phyloP scores from a whole-genome alignment of 2,888 invertebrate species.

The Alitta virens region DNA sequence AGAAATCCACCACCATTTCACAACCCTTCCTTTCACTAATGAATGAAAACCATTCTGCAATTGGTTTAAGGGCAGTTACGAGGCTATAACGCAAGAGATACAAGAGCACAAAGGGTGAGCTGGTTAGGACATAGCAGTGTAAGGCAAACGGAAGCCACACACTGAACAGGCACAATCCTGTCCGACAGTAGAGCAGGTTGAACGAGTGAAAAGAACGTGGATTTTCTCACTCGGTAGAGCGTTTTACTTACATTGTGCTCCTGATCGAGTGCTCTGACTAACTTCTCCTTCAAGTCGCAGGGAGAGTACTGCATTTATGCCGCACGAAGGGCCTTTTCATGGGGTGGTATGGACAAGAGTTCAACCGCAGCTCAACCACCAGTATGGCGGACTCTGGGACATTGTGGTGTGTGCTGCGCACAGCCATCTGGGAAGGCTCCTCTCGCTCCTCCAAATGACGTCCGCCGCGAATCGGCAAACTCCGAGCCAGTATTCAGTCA shows the following conservation, averaged over 20 bases:
- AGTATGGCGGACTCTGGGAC: conserved; percentile 61
- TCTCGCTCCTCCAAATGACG: conserved; percentile 13
- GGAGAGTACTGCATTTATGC: conserved; percentile 62
- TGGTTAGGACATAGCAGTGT: no score
- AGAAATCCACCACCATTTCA: no score
- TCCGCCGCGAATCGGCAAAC: conserved; percentile 7
- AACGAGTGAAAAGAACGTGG: conserved; percentile 1
- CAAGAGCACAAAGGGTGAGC: no score
- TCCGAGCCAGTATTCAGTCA: conserved; percentile 11
- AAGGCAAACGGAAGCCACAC: no score
- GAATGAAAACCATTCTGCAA: no score
- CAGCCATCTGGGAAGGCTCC: conserved; percentile 52
- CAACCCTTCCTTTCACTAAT: no score
- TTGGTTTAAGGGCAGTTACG: no score
- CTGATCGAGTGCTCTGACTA: conserved; percentile 93
- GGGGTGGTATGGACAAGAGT: no score
- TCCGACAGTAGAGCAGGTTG: no score
- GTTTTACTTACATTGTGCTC: conserved; percentile 90
- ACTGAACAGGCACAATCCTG: no score
- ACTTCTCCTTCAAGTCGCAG: conserved; percentile 85
- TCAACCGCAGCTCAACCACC: conserved; percentile 58
- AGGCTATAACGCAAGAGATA: no score
- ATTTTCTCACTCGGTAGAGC: conserved; percentile 8
- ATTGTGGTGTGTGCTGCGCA: conserved; percentile 46
- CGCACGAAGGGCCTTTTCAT: conserved; percentile 51